Evolutionary conservation across 2,113 vertebrate genomes (phyloP).

Genomic region (Corvus moneduloides): DNA sequence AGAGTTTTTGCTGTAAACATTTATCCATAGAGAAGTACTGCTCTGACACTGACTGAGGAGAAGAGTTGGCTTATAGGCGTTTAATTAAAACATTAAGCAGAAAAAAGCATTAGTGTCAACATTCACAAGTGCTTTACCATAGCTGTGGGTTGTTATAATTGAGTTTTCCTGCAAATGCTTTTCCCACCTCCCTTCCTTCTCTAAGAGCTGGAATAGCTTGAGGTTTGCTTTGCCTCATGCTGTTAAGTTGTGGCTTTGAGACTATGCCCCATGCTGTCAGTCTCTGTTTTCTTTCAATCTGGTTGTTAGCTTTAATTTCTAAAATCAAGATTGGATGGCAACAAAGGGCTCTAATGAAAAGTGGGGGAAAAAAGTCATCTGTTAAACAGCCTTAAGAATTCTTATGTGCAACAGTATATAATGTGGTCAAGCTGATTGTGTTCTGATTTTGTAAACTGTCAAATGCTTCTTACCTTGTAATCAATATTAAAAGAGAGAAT

Average conservation of each 20-base stretch:
- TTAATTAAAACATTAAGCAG: constrained; percentile 86
- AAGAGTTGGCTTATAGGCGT: constrained; percentile 78
- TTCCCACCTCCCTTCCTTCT: constrained; percentile 33
- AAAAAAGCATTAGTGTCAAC: constrained; percentile 76
- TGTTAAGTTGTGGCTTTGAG: constrained; percentile 79
- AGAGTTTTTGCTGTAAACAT: constrained; percentile 77
- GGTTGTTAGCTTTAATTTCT: constrained; percentile 80
- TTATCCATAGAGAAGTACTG: constrained; percentile 75
- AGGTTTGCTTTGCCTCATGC: constrained; percentile 75
- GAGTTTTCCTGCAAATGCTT: constrained; percentile 69
- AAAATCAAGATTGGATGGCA: constrained; percentile 76
- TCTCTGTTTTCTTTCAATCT: constrained; percentile 74
- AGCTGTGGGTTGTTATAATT: constrained; percentile 70
- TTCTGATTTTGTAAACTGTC: constrained; percentile 47
- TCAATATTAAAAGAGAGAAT: constrained; percentile 42
- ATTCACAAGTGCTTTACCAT: constrained; percentile 71
- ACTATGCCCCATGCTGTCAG: constrained; percentile 76
- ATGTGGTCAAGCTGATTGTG: constrained; percentile 40
- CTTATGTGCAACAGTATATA: not conserved
- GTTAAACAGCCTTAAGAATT: constrained; percentile 72
- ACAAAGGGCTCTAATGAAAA: constrained; percentile 76
- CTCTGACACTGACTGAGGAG: constrained; percentile 71
- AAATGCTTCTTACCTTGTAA: constrained; percentile 23
- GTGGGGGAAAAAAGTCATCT: constrained; percentile 29
- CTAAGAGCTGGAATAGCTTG: constrained; percentile 69